Evolutionary conservation across 2,888 invertebrate species (phyloP).

Genomic region (Choristoneura rosaceana): DNA sequence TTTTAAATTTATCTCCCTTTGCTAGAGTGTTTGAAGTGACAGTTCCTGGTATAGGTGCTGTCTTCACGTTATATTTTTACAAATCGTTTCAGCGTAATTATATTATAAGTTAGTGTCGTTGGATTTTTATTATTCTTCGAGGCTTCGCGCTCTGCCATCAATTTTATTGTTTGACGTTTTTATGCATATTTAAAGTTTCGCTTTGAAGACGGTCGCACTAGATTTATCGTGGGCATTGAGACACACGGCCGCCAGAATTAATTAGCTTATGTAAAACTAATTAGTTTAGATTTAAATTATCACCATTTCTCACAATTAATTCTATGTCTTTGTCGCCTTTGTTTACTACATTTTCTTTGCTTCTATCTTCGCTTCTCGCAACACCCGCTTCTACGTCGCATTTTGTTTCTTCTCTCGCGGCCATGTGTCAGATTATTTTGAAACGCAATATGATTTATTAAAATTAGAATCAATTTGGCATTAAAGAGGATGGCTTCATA

Average conservation of each 20-base stretch:
- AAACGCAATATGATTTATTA: conserved; percentile 66
- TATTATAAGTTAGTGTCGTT: conserved; percentile 71
- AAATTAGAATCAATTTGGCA: conserved; percentile 67
- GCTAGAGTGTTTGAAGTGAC: conserved; percentile 42
- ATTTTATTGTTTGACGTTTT: conserved; percentile 80
- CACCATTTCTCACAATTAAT: conserved; percentile 21
- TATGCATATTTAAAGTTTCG: conserved; percentile 82
- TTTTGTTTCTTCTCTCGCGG: conserved; percentile 6
- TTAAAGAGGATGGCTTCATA: conserved; percentile 62
- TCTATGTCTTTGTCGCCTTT: conserved; percentile 18
- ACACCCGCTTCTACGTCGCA: background rate
- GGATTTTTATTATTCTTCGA: conserved; percentile 65
- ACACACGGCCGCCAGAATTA: conserved; percentile 57
- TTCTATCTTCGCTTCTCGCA: background rate
- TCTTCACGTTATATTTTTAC: conserved; percentile 76
- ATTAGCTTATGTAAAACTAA: conserved; percentile 32
- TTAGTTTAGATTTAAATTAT: conserved; percentile 38
- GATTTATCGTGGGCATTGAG: conserved; percentile 67
- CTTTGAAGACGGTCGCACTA: conserved; percentile 77
- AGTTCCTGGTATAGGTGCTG: conserved; percentile 50
- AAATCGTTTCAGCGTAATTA: conserved; percentile 73
- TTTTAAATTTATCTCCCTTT: conserved; percentile 33
- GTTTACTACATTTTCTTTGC: conserved; percentile 1
- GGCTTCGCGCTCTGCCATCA: conserved; percentile 67
- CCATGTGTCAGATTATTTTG: conserved; percentile 57